Percentiles rank a stretch among this genome's conserved stretches.
Conservation (phyloP, 1,140 invertebrate species). For the Adoxophyes honmai region DNA sequence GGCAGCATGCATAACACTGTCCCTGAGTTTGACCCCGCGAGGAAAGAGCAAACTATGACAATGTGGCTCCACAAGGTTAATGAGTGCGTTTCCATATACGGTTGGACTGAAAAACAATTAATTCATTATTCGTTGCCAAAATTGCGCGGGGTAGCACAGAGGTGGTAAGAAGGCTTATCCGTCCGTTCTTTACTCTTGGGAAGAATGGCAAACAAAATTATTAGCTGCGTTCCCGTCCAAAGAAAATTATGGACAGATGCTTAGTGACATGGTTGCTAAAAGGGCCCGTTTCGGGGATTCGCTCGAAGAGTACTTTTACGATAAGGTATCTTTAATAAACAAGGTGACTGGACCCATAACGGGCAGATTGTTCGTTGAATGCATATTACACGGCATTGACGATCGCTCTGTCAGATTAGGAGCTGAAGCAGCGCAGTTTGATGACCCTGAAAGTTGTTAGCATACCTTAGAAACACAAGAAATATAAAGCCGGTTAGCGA, state of each 20-base stretch:
- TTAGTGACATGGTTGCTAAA: background rate
- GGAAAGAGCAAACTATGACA: background rate
- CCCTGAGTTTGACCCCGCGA: background rate
- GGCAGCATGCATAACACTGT: background rate
- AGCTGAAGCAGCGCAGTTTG: background rate
- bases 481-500: background rate
- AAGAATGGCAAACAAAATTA: background rate
- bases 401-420: conserved; percentile 4
- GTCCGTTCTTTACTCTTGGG: background rate
- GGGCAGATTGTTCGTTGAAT: background rate
- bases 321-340: background rate
- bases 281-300: background rate
- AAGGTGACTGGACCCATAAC: background rate
- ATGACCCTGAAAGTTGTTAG: background rate
- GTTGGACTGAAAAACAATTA: background rate
- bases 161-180: background rate
- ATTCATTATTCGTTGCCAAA: background rate
- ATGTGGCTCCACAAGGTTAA: conserved; percentile 10
- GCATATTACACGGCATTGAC: background rate
- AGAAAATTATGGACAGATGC: background rate
- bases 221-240: background rate
- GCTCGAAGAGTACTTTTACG: background rate
- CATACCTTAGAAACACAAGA: background rate
- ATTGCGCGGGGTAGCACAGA: background rate
- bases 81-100: background rate